Evolutionary conservation across 1,140 invertebrate genomes (phyloP), one percentile per base, ranked within the genome.

Genomic region (Cheumatopsyche charites): DNA sequence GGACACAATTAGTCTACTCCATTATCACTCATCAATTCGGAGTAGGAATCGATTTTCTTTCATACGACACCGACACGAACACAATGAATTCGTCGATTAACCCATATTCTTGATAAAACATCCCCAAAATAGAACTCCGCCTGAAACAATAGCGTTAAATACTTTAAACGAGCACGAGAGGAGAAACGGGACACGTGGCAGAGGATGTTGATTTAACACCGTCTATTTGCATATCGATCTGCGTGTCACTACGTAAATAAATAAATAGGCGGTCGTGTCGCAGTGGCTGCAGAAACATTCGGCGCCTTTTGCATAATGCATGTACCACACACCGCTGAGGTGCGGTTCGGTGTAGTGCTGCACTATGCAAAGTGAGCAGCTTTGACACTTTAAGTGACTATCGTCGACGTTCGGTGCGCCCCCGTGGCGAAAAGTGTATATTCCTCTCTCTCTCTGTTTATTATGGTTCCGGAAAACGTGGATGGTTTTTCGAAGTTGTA

Each of bases 331-430:
- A n/a, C n/a, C n/a, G n/a, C n/a, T n/a, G n/a, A n/a, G n/a, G n/a
- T n/a, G n/a, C n/a, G n/a, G n/a, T n/a, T n/a, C 29, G 9, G 3
- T 36, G 29, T 21, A 49, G 61, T 49, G 21, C 17, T 71, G 69
- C 69, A 71, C 58, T 71, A 63, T 71, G 69, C 69, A 71, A 71
- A 71, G 61, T 29, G 69, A 52, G 42, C 62, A 63, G 69, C 69
- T 63, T 71, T 71, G 62, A 71, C 69, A 71, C 69, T 63, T 71
- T 71, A 65, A 62, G 66, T 55, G 49, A 68, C 66, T 47, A 47
- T 47, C 63, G 26, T 23, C 63, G 12, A 4, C 58, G 58, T 17
- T 42, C 15, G 21, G 29, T 29, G 29, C 13, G 15, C 25, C 58
- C 11, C 29, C 36, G 62, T 58, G 52, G 21, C 62, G 47, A 49